Percentiles rank a stretch among this genome's conserved stretches.
Conservation (phyloP, 37 sponge, comb jelly and placozoan species). For the Cliona cf. orientalis region DNA sequence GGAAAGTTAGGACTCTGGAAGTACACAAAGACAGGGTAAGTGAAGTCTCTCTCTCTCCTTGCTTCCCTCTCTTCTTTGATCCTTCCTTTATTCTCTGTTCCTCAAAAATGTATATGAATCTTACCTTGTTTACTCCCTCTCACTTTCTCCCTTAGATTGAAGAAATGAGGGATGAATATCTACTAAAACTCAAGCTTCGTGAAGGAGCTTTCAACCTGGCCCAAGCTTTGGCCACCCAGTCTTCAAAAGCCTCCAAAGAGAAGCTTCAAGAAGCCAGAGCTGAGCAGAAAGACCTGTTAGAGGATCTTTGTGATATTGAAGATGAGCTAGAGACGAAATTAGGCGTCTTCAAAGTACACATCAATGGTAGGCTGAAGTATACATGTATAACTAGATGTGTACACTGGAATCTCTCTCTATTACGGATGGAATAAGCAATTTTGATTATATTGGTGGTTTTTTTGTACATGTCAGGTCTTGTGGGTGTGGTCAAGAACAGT, state of each 20-base stretch:
- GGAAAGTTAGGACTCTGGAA: conserved; percentile 53
- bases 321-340: conserved; percentile 83
- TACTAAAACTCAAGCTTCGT: conserved; percentile 64
- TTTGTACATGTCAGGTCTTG: conserved; percentile 18
- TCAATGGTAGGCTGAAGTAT: conserved; percentile 48
- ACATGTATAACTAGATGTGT: neutral
- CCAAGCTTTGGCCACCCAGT: conserved; percentile 63
- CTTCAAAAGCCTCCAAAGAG: conserved; percentile 64
- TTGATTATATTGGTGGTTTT: neutral
- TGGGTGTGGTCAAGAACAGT: conserved; percentile 4
- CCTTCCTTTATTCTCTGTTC: neutral
- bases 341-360: conserved; percentile 74
- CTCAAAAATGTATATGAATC: neutral
- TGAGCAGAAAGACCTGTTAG: conserved; percentile 77
- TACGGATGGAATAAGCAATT: neutral
- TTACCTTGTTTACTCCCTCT: neutral
- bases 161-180: conserved; percentile 73
- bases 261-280: conserved; percentile 57
- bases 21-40: conserved; percentile 80
- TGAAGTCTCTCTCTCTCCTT: neutral
- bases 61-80: neutral
- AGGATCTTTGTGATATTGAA: conserved; percentile 82
- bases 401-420: too few species aligned
- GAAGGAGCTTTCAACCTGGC: conserved; percentile 81
- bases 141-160: conserved; percentile 48